These are phyloP conservation scores for Plecturocebus donacophilus DNA, from an alignment of 2,113 vertebrate species.

Conservation along the genomic window DNA sequence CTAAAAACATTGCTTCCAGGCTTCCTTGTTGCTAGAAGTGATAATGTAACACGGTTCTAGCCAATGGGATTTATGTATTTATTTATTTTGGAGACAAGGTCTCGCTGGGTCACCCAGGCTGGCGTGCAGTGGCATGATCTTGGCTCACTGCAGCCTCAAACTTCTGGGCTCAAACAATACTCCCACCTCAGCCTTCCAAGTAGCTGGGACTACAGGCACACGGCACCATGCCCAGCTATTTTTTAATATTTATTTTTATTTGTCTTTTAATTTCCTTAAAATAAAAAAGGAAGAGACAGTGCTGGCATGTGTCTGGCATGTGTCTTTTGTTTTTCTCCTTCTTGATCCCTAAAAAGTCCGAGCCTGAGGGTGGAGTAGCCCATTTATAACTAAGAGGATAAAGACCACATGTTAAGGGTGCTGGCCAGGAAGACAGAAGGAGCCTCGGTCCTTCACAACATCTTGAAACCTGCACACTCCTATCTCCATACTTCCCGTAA, in stretches of 20 bases:
- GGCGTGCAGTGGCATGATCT: no score
- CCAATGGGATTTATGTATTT: not conserved
- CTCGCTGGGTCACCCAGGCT: no score
- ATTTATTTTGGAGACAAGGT: no score
- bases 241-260: not conserved
- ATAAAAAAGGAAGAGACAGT: not conserved
- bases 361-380: not conserved
- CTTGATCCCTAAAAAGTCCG: not conserved
- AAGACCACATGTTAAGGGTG: not conserved
- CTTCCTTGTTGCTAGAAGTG: not conserved
- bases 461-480: not conserved
- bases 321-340: not conserved
- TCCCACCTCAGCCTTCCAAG: no score
- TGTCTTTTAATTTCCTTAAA: not conserved
- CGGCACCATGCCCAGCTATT: no score
- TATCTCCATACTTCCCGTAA: not conserved
- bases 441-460: not conserved
- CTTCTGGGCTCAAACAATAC: no score
- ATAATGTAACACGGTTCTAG: not conserved
- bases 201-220: no score
- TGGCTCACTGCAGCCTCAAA: no score
- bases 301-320: not conserved
- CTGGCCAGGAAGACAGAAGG: not conserved
- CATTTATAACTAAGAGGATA: not conserved
- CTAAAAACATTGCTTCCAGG: not conserved